These are phyloP conservation scores for Melanotaenia parkinsoni DNA, from an alignment of 2,797 vertebrate genomes.

Conservation along the genomic window DNA sequence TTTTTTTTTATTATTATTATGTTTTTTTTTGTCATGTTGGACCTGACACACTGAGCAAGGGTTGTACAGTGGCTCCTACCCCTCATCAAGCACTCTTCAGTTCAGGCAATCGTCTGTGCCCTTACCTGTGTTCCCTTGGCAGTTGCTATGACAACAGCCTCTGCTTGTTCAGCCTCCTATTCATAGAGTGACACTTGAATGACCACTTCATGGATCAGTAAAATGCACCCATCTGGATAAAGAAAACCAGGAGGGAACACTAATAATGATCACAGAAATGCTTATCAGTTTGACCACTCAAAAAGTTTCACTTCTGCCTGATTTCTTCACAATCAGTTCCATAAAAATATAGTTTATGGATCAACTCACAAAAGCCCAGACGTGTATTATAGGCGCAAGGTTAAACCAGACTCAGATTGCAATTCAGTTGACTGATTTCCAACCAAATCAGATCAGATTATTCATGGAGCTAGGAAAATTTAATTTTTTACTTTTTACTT, in stretches of 20 bases:
- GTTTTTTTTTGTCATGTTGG: constrained; percentile 37
- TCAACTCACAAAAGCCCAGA: neutral
- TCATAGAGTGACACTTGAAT: constrained; percentile 81
- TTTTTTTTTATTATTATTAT: constrained; percentile 27
- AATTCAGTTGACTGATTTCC: neutral
- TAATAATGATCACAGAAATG: constrained; percentile 45
- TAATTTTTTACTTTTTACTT: neutral
- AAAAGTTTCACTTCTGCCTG: constrained; percentile 40
- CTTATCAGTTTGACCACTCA: constrained; percentile 44
- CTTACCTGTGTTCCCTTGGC: constrained; percentile 77
- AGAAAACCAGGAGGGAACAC: constrained; percentile 53
- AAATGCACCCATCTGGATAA: constrained; percentile 70
- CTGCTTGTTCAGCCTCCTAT: constrained; percentile 80
- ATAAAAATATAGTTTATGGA: constrained; percentile 36
- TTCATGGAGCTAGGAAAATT: neutral
- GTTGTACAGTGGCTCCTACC: constrained; percentile 73
- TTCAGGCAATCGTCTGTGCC: constrained; percentile 81
- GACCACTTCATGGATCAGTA: constrained; percentile 79
- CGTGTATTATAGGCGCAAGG: neutral
- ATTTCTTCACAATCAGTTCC: constrained; percentile 23
- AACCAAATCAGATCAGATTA: neutral
- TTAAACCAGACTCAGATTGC: neutral
- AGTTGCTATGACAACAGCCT: constrained; percentile 83
- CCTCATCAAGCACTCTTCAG: constrained; percentile 81
- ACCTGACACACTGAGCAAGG: constrained; percentile 61